These are phyloP conservation scores for Ditula angustiorana DNA, from an alignment of 2,888 invertebrate genomes.

Conservation along the genomic window DNA sequence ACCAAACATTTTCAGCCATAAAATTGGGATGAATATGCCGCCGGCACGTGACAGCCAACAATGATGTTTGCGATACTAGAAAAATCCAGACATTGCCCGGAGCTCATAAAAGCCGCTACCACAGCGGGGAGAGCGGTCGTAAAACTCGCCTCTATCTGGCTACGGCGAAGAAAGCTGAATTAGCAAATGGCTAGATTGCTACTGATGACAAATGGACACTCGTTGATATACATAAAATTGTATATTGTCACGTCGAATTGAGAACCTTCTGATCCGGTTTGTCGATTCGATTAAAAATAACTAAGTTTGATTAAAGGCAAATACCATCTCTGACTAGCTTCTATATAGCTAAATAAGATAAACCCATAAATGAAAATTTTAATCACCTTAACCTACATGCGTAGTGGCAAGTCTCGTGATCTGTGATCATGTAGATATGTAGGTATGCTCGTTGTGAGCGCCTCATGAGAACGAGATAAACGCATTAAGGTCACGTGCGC, in stretches of 20 bases:
- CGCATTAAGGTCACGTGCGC: slow-evolving; percentile 30
- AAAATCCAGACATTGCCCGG: slow-evolving; percentile 50
- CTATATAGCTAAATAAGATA: too few species aligned
- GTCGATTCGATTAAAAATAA: too few species aligned
- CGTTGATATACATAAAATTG: not conserved
- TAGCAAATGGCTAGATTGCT: slow-evolving; percentile 35
- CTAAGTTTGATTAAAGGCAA: too few species aligned
- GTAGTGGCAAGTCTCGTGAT: not conserved
- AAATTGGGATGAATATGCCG: not conserved
- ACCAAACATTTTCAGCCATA: not conserved
- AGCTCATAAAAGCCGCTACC: slow-evolving; percentile 50
- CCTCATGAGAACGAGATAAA: slow-evolving; percentile 20
- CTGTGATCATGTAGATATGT: slow-evolving; percentile 2
- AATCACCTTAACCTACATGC: not conserved
- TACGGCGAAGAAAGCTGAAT: slow-evolving; percentile 49
- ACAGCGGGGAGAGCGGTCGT: slow-evolving; percentile 62
- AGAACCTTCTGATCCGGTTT: not conserved
- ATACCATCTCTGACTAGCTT: too few species aligned
- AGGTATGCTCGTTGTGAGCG: not conserved
- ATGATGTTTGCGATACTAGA: slow-evolving; percentile 44
- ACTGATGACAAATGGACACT: slow-evolving; percentile 29
- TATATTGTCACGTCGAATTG: not conserved
- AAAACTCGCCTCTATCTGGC: slow-evolving; percentile 65
- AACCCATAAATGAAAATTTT: too few species aligned
- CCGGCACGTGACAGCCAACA: not conserved